These are phyloP conservation scores for Epizoanthus stellaris DNA, from an alignment of 92 coral and sea anemone species.

Conservation along the genomic window DNA sequence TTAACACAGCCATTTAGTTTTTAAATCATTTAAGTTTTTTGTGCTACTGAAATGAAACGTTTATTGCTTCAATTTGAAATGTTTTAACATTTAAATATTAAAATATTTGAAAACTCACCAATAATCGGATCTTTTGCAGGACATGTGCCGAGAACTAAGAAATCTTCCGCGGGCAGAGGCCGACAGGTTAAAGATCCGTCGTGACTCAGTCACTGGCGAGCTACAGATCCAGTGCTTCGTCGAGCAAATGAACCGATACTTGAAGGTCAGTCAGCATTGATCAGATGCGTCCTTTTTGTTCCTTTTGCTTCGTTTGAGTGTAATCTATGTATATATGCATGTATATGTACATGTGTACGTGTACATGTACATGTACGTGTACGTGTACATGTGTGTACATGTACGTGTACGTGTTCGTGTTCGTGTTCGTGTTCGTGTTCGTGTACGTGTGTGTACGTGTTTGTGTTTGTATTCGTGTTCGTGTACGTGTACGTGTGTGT, in stretches of 20 bases:
- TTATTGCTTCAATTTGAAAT: too few species aligned
- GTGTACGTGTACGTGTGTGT: too few species aligned
- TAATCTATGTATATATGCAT: neutral
- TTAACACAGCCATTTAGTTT: too few species aligned
- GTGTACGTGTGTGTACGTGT: neutral
- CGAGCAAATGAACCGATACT: slow-evolving; percentile 76
- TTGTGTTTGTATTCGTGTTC: neutral
- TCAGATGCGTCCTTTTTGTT: too few species aligned
- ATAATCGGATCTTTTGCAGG: slow-evolving; percentile 42
- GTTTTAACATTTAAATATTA: too few species aligned
- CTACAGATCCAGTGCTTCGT: slow-evolving; percentile 89
- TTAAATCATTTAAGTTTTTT: too few species aligned
- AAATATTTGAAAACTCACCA: too few species aligned
- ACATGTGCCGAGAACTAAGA: slow-evolving; percentile 82
- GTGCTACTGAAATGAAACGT: neutral
- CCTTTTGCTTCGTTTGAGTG: too few species aligned
- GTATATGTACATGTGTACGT: neutral
- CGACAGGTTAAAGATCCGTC: slow-evolving; percentile 79
- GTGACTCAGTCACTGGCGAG: slow-evolving; percentile 87
- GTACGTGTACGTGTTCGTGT: neutral
- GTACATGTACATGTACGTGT: neutral
- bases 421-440: neutral
- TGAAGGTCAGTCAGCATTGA: slow-evolving; percentile 58
- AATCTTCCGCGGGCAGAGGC: slow-evolving; percentile 67
- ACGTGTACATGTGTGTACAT: neutral